Base-by-base conservation (phyloP, 2,797 vertebrate species). In the Babyrousa celebensis region DNA sequence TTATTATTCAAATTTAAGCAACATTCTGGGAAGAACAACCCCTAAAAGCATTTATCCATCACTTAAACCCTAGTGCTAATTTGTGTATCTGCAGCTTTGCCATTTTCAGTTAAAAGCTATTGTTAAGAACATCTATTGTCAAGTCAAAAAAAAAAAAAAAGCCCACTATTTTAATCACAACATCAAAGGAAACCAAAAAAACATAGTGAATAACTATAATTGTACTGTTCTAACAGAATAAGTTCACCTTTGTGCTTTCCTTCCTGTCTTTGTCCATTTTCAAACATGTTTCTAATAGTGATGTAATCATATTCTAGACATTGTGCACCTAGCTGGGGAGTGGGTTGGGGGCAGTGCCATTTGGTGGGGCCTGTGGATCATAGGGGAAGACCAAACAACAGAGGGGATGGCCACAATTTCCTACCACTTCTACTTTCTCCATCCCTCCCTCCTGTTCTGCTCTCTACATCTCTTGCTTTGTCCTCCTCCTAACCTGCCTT, bases 261-360 rank as follows among this genome's bases (percentile, higher is more conserved):
- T 94, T 89, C 82, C 79, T 77, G 75, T 21, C 79, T 91, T 96
- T 96, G 92, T 95, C 25, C 25, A 18, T 91, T 84, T 87, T 63
- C 23, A 78, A 43, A 15, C 6, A 23, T 7, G 0, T 54, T 84
- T 85, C 54, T 48, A 58, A 84, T 1, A 20, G 1, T 86, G 54
- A 40, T 65, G 12, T n/a, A 67, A 36, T 52, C 20, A 7, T 2
- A 56, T 23, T 67, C 3, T 56, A 89, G 60, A 70, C 52, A 10
- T 16, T 78, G 77, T 18, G 11, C 4, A 14, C 48, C 48, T 60
- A 11, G 25, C 29, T 58, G 56, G 29, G 36, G 14, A 14, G 8
- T 8, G 27, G 36, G 20, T 8, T 43, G 74, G 40, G 52, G 43
- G 8, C 12, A 18, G 21, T 0, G 52, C n/a, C 60, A 5, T 67